Conservation (phyloP, 2,888 invertebrate genomes). For the Agrilus cyanescens region DNA sequence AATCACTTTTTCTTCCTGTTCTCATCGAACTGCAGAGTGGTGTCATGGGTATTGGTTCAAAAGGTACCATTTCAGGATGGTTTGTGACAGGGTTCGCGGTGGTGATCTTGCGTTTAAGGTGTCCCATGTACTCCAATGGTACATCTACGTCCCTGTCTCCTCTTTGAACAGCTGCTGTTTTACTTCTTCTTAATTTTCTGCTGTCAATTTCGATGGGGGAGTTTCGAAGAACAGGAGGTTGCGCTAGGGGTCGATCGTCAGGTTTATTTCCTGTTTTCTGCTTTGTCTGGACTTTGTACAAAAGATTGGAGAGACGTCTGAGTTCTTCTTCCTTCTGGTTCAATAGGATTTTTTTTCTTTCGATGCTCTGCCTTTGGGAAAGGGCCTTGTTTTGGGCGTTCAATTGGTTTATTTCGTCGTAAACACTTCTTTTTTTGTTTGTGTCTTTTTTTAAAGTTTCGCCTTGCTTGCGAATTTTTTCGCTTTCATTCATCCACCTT, state of each 20-base stretch:
- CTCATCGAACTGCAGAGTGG: conserved; percentile 3
- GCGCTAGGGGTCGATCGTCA: no score
- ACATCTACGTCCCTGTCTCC: no score
- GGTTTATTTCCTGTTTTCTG: no score
- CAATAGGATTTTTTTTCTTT: conserved; percentile 5
- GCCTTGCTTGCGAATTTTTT: conserved; percentile 10
- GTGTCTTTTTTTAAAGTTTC: conserved; percentile 2
- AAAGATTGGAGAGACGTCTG: conserved; percentile 1
- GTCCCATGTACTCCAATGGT: no score
- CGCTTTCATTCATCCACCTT: conserved; percentile 26
- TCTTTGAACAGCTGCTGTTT: no score
- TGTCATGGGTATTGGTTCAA: not conserved
- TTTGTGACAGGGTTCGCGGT: no score
- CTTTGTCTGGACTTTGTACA: conserved; percentile 1
- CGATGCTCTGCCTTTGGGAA: conserved; percentile 1
- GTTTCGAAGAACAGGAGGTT: no score
- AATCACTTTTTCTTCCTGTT: conserved; percentile 23
- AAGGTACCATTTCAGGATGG: no score
- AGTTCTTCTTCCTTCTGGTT: conserved; percentile 1
- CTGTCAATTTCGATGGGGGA: no score
- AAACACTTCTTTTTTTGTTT: conserved; percentile 1
- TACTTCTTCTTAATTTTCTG: no score
- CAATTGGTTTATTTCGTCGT: conserved; percentile 8
- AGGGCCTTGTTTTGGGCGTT: no score
- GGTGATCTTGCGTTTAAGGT: no score